phyloP scores from a whole-genome alignment of 2,888 invertebrate genomes.

The Trissolcus brochymenae region DNA sequence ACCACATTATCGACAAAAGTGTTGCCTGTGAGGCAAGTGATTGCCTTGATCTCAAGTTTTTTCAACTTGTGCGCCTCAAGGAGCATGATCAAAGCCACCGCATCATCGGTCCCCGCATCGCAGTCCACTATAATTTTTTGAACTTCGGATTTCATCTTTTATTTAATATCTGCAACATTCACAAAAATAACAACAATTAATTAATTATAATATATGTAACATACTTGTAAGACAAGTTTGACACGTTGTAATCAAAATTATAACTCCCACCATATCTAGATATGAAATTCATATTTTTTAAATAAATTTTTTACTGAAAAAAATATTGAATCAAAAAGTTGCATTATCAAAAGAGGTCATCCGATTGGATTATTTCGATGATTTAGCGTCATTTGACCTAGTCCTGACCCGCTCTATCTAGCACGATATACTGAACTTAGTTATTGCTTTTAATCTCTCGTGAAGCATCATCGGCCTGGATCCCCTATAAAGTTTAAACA shows the following conservation, averaged over 20 bases:
- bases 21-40: slow-evolving; percentile 88
- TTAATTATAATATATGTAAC: no score
- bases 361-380: slow-evolving; percentile 21
- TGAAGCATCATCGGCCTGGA: slow-evolving; percentile 27
- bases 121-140: slow-evolving; percentile 79
- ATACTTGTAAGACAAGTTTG: no score
- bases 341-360: slow-evolving; percentile 45
- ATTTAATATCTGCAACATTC: neutral
- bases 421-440: slow-evolving; percentile 11
- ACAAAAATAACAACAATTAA: no score
- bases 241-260: no score
- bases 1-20: slow-evolving; percentile 83
- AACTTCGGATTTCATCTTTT: slow-evolving; percentile 56
- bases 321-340: slow-evolving; percentile 36
- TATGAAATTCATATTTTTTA: neutral
- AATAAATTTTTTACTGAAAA: neutral
- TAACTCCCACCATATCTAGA: neutral
- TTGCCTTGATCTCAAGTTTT: slow-evolving; percentile 80
- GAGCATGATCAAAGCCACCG: slow-evolving; percentile 80
- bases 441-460: slow-evolving; percentile 23
- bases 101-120: slow-evolving; percentile 83
- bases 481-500: slow-evolving; percentile 30
- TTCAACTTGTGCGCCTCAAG: slow-evolving; percentile 78
- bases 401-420: slow-evolving; percentile 40
- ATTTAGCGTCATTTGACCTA: slow-evolving; percentile 42